These are phyloP conservation scores for Irena cyanogastra DNA, from an alignment of 2,113 vertebrate species.

Conservation along the genomic window DNA sequence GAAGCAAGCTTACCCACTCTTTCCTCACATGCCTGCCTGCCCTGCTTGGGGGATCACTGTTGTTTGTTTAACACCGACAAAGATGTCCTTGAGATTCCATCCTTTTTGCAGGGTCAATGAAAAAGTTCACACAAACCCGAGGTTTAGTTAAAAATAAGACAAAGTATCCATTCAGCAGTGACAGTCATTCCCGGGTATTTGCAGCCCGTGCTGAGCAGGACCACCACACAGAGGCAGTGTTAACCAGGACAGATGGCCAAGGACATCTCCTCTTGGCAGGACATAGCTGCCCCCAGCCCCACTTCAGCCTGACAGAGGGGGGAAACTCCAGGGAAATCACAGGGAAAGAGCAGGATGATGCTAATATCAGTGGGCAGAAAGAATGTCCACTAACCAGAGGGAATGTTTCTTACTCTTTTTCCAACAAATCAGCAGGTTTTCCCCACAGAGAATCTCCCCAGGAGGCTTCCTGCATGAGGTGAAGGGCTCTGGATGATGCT, in stretches of 20 bases:
- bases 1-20: neutral
- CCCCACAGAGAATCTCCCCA: neutral
- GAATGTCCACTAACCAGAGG: rapidly evolving
- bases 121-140: neutral
- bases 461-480: neutral
- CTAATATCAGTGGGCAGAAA: neutral
- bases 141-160: neutral
- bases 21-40: neutral
- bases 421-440: neutral
- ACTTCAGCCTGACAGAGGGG: neutral
- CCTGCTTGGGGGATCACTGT: neutral
- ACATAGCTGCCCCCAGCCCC: neutral
- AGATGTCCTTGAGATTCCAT: neutral
- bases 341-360: neutral
- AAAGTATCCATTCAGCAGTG: neutral
- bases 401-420: neutral
- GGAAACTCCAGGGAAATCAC: neutral
- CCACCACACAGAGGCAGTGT: neutral
- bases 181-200: neutral
- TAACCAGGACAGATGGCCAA: neutral
- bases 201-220: neutral
- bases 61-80: neutral
- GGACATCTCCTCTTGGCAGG: neutral
- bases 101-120: neutral
- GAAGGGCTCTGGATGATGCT: neutral